Evolutionary conservation across 2,888 invertebrate genomes (phyloP).

Genomic region (Apotomis turbidana): DNA sequence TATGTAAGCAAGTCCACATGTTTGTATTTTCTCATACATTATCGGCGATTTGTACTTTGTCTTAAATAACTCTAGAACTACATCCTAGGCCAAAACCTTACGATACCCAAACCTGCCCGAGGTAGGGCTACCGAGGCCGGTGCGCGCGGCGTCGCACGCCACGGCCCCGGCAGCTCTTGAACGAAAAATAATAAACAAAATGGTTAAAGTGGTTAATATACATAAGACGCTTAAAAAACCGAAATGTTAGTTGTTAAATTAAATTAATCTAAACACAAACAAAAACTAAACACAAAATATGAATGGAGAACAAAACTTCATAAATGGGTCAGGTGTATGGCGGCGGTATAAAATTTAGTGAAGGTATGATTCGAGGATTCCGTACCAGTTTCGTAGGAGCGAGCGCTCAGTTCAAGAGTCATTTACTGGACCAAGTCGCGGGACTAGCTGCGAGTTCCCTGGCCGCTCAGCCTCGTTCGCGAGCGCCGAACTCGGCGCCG

Average conservation of each 20-base stretch:
- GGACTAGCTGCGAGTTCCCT: neutral
- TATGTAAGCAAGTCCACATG: slow-evolving; percentile 81
- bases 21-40: slow-evolving; percentile 68
- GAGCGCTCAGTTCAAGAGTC: slow-evolving; percentile 38
- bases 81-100: slow-evolving; percentile 84
- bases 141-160: slow-evolving; percentile 6
- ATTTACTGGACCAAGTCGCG: slow-evolving; percentile 31
- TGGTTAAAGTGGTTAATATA: slow-evolving; percentile 61
- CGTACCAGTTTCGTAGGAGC: slow-evolving; percentile 39
- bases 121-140: slow-evolving; percentile 66
- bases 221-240: slow-evolving; percentile 68
- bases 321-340: slow-evolving; percentile 60
- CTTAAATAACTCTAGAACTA: slow-evolving; percentile 80
- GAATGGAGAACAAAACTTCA: slow-evolving; percentile 62
- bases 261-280: slow-evolving; percentile 76
- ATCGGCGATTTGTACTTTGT: slow-evolving; percentile 83
- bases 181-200: slow-evolving; percentile 64
- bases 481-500: neutral
- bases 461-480: neutral
- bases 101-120: slow-evolving; percentile 84
- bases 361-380: slow-evolving; percentile 42
- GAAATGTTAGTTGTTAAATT: slow-evolving; percentile 72
- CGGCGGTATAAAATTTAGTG: slow-evolving; percentile 43
- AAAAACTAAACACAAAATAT: slow-evolving; percentile 67
- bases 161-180: slow-evolving; percentile 30